Percentiles rank a stretch among this genome's conserved stretches.
phyloP scores from a whole-genome alignment of 2,113 vertebrate species.

The Cololabis saira region DNA sequence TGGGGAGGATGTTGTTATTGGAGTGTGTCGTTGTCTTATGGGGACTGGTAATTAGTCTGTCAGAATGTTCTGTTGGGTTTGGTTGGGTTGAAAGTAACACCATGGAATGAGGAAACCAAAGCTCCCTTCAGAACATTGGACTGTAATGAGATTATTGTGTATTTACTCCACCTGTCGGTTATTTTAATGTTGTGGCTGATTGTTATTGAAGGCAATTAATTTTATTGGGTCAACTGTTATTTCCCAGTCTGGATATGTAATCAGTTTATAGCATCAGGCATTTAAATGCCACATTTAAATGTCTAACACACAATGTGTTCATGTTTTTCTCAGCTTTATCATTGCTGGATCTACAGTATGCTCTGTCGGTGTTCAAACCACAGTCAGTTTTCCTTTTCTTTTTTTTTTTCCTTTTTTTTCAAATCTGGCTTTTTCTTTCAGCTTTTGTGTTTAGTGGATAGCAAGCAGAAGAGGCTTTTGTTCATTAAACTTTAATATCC shows the following conservation, averaged over 20 bases:
- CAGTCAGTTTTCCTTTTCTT: neutral
- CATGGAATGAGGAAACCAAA: neutral
- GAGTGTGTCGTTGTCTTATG: neutral
- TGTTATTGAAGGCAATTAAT: neutral
- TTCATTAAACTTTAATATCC: conserved; percentile 41
- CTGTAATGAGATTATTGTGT: conserved; percentile 1
- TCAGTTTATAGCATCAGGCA: neutral
- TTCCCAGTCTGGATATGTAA: neutral
- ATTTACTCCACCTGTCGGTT: neutral
- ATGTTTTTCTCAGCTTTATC: conserved; percentile 20
- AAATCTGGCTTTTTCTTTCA: conserved; percentile 1
- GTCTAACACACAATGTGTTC: conserved; percentile 9
- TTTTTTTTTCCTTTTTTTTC: no score
- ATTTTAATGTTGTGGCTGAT: conserved; percentile 3
- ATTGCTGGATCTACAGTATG: conserved; percentile 5
- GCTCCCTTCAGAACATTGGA: neutral
- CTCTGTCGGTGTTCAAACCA: conserved; percentile 10
- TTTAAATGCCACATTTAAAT: neutral
- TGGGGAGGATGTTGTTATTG: no score
- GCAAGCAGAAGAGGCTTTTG: conserved; percentile 18
- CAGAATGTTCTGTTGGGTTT: neutral
- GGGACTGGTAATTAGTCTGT: neutral
- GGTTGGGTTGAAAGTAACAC: neutral
- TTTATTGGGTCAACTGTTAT: neutral
- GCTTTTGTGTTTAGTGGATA: conserved; percentile 18